phyloP scores from a whole-genome alignment of 2,888 invertebrate genomes.

The Hydrotaea diabolus region DNA sequence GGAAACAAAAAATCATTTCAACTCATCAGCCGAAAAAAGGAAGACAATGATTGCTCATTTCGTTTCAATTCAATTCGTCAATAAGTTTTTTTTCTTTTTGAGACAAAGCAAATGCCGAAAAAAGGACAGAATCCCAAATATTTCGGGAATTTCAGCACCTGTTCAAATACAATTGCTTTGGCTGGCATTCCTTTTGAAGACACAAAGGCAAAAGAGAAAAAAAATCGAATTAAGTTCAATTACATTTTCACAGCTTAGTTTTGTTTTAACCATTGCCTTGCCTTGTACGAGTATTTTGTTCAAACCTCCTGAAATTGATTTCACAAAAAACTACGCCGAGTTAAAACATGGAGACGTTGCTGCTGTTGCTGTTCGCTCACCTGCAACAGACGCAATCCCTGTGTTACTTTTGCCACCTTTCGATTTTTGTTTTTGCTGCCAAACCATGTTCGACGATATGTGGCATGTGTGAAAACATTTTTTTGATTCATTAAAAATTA shows the following conservation, averaged over 20 bases:
- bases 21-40: not conserved
- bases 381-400: conserved; percentile 39
- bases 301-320: not conserved
- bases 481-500: conserved; percentile 77
- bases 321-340: conserved; percentile 20
- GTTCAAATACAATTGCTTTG: conserved; percentile 11
- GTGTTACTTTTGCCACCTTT: conserved; percentile 43
- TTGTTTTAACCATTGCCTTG: conserved; percentile 50
- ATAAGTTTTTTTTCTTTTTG: conserved; percentile 9
- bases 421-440: not conserved
- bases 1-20: conserved; percentile 17
- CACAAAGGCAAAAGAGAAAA: conserved; percentile 13
- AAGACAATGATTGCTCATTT: too few species aligned
- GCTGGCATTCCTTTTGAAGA: not conserved
- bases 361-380: conserved; percentile 15
- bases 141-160: conserved; percentile 65
- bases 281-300: conserved; percentile 7
- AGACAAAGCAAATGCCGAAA: not conserved
- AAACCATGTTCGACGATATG: conserved; percentile 30
- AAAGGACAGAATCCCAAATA: conserved; percentile 32
- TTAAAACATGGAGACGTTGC: conserved; percentile 33
- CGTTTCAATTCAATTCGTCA: not conserved
- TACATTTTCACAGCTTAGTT: conserved; percentile 64
- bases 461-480: conserved; percentile 72
- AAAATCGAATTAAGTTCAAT: conserved; percentile 71